Conservation (phyloP, 2,113 vertebrate species). For the Vulpes lagopus region DNA sequence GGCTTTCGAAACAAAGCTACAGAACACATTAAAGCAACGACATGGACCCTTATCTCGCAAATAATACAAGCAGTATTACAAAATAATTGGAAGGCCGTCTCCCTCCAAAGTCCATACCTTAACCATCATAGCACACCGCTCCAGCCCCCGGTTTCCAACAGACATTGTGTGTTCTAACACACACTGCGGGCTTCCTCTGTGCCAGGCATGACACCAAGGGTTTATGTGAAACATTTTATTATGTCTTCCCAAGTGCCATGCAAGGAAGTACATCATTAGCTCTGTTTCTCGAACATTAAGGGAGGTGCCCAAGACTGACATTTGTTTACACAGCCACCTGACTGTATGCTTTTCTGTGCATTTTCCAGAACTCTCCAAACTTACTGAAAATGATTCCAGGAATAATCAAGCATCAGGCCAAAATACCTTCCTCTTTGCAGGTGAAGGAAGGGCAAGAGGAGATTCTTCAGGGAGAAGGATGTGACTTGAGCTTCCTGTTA, state of each 20-base stretch:
- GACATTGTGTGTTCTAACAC: neutral
- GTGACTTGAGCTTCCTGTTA: neutral
- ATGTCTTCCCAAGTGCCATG: slow-evolving; percentile 35
- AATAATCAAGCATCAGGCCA: slow-evolving; percentile 32
- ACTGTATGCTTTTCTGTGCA: slow-evolving; percentile 25
- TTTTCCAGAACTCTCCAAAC: slow-evolving; percentile 32
- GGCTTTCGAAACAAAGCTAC: neutral
- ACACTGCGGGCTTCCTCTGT: neutral
- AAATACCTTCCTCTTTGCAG: slow-evolving; percentile 5
- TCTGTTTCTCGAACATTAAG: neutral
- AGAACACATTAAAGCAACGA: neutral
- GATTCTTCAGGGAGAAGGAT: neutral
- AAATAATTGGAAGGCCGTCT: neutral
- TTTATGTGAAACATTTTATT: slow-evolving; percentile 21
- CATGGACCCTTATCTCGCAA: neutral
- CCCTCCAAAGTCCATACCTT: neutral
- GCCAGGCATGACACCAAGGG: neutral
- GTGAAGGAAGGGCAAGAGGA: neutral
- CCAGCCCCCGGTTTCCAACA: neutral
- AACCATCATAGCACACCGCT: neutral
- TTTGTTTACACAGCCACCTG: slow-evolving; percentile 41
- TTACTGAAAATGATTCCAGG: slow-evolving; percentile 37
- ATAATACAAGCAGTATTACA: neutral
- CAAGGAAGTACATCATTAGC: slow-evolving; percentile 20
- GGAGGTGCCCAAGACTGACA: neutral